Evolutionary conservation across 23 tunicate species (phyloP).

Genomic region (Ascidia mentula): DNA sequence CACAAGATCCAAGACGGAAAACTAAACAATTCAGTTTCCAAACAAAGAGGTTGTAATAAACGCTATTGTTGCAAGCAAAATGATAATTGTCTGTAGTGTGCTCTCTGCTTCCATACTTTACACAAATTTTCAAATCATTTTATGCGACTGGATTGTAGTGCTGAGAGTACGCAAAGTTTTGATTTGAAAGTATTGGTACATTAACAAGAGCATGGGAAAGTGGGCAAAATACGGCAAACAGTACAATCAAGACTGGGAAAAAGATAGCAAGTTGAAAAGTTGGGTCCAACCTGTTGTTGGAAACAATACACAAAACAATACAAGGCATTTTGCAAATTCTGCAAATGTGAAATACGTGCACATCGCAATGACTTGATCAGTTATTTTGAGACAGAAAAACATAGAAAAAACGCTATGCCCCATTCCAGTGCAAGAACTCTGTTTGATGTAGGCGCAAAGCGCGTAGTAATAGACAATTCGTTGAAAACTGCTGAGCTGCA

Average conservation of each 20-base stretch:
- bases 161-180: not conserved
- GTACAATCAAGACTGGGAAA: slow-evolving; percentile 6
- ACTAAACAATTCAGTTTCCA: too few species aligned
- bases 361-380: not conserved
- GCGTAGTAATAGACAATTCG: not conserved
- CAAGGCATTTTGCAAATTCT: slow-evolving; percentile 8
- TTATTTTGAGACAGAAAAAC: not conserved
- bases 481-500: not conserved
- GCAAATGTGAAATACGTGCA: slow-evolving; percentile 3
- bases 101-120: too few species aligned
- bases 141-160: too few species aligned
- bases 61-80: too few species aligned
- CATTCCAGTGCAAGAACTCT: not conserved
- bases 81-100: too few species aligned
- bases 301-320: too few species aligned
- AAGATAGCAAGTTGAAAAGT: not conserved
- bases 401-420: not conserved
- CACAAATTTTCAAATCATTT: too few species aligned
- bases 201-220: not conserved
- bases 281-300: slow-evolving; percentile 14
- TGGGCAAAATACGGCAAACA: slow-evolving; percentile 13
- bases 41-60: too few species aligned
- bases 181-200: not conserved
- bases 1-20: too few species aligned
- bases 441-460: not conserved